Evolutionary conservation across 2,888 invertebrate species (phyloP), one percentile per base, ranked within the genome.

Genomic region (Lasius fuliginosus): DNA sequence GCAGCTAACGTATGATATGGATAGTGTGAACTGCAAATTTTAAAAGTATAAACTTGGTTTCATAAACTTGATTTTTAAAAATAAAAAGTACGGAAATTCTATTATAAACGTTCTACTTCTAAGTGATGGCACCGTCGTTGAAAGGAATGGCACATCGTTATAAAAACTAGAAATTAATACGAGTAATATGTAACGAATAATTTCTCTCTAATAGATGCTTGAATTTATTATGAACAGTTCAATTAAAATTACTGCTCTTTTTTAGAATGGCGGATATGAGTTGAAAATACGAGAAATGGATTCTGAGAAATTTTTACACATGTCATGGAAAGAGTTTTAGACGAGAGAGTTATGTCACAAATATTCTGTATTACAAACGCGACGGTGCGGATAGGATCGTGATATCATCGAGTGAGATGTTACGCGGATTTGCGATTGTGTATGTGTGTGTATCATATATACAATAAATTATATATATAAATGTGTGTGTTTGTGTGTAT

Each of bases 371-470:
- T 92, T 89, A 84, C 89, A 83, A 88, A 65, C 68, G 67, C 90
- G 74, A 86, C 36, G 15, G 15, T 40, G 53, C 67, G 85, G 85
- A 15, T 64, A 18, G 33, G 40, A 40, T 27, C 27, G 11, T 88
- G 90, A 89, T 88, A 85, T 49, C 18, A 33, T 89, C 87, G 90
- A 92, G 90, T 90, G 90, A 92, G 93, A 93, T 88, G 92, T 93
- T 92, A 92, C 91, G 89, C 89, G 93, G 92, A 93, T 93, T 93
- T 92, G 92, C 92, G 91, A 93, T 91, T 91, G 89, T 91, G 56
- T 56, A 62, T 71, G 49, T 60, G 46, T 64, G 12, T 12, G 23
- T 49, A 33, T 23, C 40, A 36, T 36, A 36, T 36, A 36, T 33
- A 36, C 5, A 49, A 30, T 73, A 73, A 5, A 40, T 58, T 36